Base-by-base conservation (phyloP, 1,140 invertebrate species). In the Cyrtorhinus lividipennis region DNA sequence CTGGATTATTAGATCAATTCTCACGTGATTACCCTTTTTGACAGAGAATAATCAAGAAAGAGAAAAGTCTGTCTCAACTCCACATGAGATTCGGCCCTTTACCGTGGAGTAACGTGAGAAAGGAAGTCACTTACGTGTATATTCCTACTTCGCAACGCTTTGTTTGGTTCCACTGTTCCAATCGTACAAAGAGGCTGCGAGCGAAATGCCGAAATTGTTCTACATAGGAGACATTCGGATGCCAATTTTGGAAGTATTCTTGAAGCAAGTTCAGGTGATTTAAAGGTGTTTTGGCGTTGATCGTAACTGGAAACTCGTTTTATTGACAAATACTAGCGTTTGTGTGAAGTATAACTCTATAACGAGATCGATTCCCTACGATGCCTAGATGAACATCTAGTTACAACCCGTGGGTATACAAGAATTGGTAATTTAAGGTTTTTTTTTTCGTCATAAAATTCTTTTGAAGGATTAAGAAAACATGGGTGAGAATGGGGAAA, bases 31-130 rank as follows among this genome's bases (percentile, higher is more conserved):
- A 10, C 3, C 24, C 1, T 62, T 66, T 74, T 66, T 27, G n/a
- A n/a, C 69, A 85, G 83, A 80, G 81, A 79, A 73, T 83, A 18
- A 75, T 86, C 81, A 84, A 30, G 80, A 80, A 68, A 70, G 82
- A 0, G 77, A 83, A 1, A 77, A 81, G 63, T 80, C 84, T 53
- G 1, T 85, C 86, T 15, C 76, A 79, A 15, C 68, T 89, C 2
- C 77, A 85, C 44, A 80, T 81, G 0, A 71, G 78, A 23, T 87
- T 85, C 65, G 85, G 85, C 0, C 75, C 77, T 26, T 72, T 86
- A 59, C 73, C 77, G 8, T 75, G 76, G 0, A 71, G 73, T 8
- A 65, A 71, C 38, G 69, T 76, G 0, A 72, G 77, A 26, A 69
- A 74, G 0, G 78, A 81, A 22, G 73, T 73, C 0, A 78, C 79